Base-by-base conservation (phyloP, 2,888 invertebrate species). In the Cryptosula pallasiana region DNA sequence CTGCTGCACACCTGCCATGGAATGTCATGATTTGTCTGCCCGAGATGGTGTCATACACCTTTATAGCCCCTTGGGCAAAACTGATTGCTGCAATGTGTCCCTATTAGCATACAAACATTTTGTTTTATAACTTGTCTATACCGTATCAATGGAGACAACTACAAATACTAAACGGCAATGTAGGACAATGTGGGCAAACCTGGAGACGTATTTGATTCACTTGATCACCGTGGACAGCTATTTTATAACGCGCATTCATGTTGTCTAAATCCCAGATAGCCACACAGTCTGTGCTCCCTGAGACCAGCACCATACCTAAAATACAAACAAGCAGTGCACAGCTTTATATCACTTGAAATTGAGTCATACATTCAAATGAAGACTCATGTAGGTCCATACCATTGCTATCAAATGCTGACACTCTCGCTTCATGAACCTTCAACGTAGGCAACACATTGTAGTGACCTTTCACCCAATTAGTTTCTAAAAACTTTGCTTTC, bases 381-480 rank as follows among this genome's bases (percentile, higher is more conserved):
- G n/a, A n/a, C n/a, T n/a, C n/a, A n/a, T n/a, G n/a, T 45, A 45
- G 20, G 20, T 5, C 45, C 74, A 74, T 76, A 81, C 82, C 81
- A 76, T 82, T 78, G 72, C 79, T 79, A 57, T 79, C 81, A 34
- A 82, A 72, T 2, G 80, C 79, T 71, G 80, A 78, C 20, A 82
- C 80, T 73, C 79, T 81, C 45, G 81, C 79, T 72, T 72, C 77
- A 72, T 82, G 82, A 9, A 80, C 81, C 69, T 77, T 76, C 27
- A 81, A 73, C 27, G 79, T 75, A 1, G 81, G 78, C 2, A 78
- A 76, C 9, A 80, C 78, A 54, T 76, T 77, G 73, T 82, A 82
- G 0, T 80, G 75, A 3, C 81, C 82, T 69, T 75, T 78, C 0
- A 69, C 75, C 82, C 82, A 82, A 76, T 82, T 82, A 35, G 74